phyloP scores from a whole-genome alignment of 2,113 vertebrate genomes.

The Hippocampus barbouri region DNA sequence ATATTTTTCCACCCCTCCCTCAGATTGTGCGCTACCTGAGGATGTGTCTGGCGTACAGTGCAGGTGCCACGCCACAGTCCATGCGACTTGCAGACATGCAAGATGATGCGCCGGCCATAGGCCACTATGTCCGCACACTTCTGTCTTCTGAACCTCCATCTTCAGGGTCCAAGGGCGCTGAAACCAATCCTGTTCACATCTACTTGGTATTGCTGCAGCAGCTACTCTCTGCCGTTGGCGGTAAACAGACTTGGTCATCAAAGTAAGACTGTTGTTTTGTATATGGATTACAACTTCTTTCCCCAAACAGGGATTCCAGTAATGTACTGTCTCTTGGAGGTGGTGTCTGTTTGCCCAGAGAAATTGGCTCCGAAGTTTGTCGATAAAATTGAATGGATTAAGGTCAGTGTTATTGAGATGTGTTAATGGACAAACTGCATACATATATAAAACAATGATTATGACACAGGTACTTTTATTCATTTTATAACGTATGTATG shows the following conservation, averaged over 20 bases:
- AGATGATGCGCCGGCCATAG: slow-evolving; percentile 90
- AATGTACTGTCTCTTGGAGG: slow-evolving; percentile 96
- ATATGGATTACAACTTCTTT: not conserved
- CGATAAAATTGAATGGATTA: slow-evolving; percentile 96
- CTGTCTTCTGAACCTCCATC: slow-evolving; percentile 74
- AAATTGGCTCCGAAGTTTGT: slow-evolving; percentile 85
- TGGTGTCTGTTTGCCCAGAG: slow-evolving; percentile 90
- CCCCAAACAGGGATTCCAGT: slow-evolving; percentile 83
- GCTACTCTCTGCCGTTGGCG: slow-evolving; percentile 86
- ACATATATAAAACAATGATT: not conserved
- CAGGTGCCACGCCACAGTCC: slow-evolving; percentile 82
- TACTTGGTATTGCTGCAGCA: slow-evolving; percentile 93
- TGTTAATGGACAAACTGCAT: not conserved
- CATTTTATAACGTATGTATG: slow-evolving; percentile 13
- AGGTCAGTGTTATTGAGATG: slow-evolving; percentile 71
- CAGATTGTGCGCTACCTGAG: slow-evolving; percentile 93
- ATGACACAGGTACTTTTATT: not conserved
- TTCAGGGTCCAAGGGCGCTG: slow-evolving; percentile 75
- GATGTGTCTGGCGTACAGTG: slow-evolving; percentile 93
- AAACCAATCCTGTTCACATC: slow-evolving; percentile 83
- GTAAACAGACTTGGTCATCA: slow-evolving; percentile 59
- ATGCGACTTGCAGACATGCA: slow-evolving; percentile 91
- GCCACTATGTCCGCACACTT: slow-evolving; percentile 82
- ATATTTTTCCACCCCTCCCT: not conserved
- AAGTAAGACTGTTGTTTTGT: not conserved